A percentile compares a stretch with the other conserved stretches of the same genome.
These are phyloP conservation scores for Acanthochromis polyacanthus DNA, from an alignment of 2,113 vertebrate species.

Conservation along the genomic window DNA sequence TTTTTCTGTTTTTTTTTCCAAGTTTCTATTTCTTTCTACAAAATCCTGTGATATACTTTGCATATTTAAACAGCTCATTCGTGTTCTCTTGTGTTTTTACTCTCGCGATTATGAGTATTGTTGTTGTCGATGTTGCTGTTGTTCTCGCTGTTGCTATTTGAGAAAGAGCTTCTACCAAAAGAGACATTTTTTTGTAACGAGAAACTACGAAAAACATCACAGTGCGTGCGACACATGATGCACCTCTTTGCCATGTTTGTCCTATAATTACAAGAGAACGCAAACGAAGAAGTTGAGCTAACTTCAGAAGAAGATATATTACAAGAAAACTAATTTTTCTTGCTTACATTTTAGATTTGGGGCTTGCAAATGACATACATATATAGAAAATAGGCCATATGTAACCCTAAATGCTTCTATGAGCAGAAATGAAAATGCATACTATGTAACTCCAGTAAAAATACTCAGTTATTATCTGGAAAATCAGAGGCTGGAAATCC, in stretches of 20 bases:
- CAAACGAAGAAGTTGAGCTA: constrained; percentile 80
- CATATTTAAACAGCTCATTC: constrained; percentile 84
- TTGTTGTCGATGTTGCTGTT: constrained; percentile 78
- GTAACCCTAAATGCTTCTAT: constrained; percentile 78
- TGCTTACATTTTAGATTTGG: constrained; percentile 80
- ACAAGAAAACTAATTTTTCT: constrained; percentile 63
- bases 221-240: constrained; percentile 63
- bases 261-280: constrained; percentile 62
- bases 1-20: constrained; percentile 46
- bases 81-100: constrained; percentile 80
- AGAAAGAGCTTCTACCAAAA: constrained; percentile 86
- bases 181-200: constrained; percentile 73
- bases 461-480: constrained; percentile 54
- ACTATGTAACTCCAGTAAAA: constrained; percentile 63
- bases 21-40: constrained; percentile 78
- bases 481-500: constrained; percentile 59
- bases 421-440: constrained; percentile 66
- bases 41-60: constrained; percentile 83
- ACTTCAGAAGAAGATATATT: constrained; percentile 79
- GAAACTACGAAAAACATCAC: constrained; percentile 60
- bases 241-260: constrained; percentile 71
- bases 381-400: constrained; percentile 69
- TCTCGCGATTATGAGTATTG: constrained; percentile 75
- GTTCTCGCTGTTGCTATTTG: constrained; percentile 78
- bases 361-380: constrained; percentile 78